Conservation (phyloP, 2,113 vertebrate genomes). For the Gnathonemus echidnorhynchus region DNA sequence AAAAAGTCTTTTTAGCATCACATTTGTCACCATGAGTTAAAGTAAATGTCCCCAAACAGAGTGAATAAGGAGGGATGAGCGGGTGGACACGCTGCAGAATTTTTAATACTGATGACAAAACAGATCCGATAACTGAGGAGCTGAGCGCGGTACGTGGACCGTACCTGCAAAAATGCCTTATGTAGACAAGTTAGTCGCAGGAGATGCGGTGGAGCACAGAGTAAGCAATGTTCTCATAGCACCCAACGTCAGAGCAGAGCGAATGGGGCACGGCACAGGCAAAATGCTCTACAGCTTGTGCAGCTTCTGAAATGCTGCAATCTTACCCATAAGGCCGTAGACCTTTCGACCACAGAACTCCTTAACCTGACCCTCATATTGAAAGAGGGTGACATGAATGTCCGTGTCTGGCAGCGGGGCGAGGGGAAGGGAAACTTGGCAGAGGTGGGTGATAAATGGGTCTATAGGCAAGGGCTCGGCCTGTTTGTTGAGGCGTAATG, state of each 20-base stretch:
- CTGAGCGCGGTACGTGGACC: slow-evolving; percentile 23
- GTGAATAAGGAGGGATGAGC: slow-evolving; percentile 22
- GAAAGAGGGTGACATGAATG: background rate
- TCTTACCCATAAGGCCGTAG: background rate
- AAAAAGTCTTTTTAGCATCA: background rate
- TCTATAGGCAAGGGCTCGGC: background rate
- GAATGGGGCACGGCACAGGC: background rate
- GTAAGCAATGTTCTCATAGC: slow-evolving; percentile 1
- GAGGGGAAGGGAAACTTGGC: background rate
- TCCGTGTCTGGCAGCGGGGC: background rate
- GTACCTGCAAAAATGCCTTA: slow-evolving; percentile 24
- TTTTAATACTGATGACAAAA: slow-evolving; percentile 21
- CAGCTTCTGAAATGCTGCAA: background rate
- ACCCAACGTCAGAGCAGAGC: background rate
- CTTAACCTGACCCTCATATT: background rate
- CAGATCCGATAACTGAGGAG: slow-evolving; percentile 18
- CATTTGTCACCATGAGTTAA: slow-evolving; percentile 18
- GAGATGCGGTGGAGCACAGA: background rate
- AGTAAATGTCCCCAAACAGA: background rate
- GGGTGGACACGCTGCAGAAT: slow-evolving; percentile 44
- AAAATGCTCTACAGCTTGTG: background rate
- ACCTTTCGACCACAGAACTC: background rate
- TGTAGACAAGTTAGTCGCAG: background rate
- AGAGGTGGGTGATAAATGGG: background rate
- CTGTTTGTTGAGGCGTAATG: background rate